Conservation (phyloP, 2,888 invertebrate genomes). For the Cataglyphis altisquamis region DNA sequence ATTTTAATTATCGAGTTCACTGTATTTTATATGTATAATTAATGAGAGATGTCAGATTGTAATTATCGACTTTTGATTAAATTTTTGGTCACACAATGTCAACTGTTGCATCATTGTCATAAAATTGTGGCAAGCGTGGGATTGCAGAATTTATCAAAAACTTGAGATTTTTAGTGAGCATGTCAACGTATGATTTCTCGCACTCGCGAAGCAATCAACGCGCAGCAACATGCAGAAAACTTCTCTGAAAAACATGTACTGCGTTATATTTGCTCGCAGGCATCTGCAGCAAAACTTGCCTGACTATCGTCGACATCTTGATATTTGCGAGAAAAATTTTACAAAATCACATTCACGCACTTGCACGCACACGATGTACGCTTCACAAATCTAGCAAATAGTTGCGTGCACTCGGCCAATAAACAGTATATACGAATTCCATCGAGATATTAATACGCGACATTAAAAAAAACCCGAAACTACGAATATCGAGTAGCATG, state of each 20-base stretch:
- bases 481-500: no score
- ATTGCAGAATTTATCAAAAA: background rate
- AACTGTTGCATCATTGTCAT: background rate
- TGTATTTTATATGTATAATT: background rate
- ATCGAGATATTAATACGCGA: conserved; percentile 40
- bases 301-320: conserved; percentile 3
- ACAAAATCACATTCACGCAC: conserved; percentile 19
- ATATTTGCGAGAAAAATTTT: conserved; percentile 26
- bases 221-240: conserved; percentile 42
- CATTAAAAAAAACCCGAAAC: background rate
- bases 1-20: background rate
- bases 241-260: conserved; percentile 42
- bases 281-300: conserved; percentile 24
- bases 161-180: conserved; percentile 9
- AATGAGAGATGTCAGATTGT: background rate
- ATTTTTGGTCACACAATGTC: background rate
- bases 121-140: background rate
- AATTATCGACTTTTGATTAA: background rate
- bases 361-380: conserved; percentile 35
- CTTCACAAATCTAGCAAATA: conserved; percentile 78
- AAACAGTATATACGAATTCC: conserved; percentile 73
- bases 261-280: conserved; percentile 35
- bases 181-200: conserved; percentile 3
- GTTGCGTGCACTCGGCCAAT: conserved; percentile 81
- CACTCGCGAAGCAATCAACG: conserved; percentile 40